phyloP scores from a whole-genome alignment of 2,888 invertebrate species.

The Hedya salicella region DNA sequence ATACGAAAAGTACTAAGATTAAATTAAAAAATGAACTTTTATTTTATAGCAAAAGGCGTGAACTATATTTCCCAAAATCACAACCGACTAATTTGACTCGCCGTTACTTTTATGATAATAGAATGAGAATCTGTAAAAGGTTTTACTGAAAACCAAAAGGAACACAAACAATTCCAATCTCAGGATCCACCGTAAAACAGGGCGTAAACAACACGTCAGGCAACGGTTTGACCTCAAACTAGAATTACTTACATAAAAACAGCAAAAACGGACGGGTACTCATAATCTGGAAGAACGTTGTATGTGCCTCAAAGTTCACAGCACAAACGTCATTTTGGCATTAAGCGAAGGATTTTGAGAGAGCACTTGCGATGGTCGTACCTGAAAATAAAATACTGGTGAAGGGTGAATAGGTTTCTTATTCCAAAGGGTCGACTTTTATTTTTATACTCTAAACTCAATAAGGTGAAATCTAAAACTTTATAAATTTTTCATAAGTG shows the following conservation, averaged over 20 bases:
- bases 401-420: conserved; percentile 1
- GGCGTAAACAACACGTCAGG: conserved; percentile 40
- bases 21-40: too few relatives aligned
- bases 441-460: too few relatives aligned
- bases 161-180: conserved; percentile 39
- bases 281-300: neutral
- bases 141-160: conserved; percentile 28
- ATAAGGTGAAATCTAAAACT: too few relatives aligned
- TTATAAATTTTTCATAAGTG: too few relatives aligned
- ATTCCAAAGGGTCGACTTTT: too few relatives aligned
- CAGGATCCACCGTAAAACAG: conserved; percentile 38
- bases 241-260: conserved; percentile 43
- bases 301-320: neutral
- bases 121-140: conserved; percentile 27
- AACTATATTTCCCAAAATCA: neutral
- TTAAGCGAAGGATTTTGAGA: conserved; percentile 3
- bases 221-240: conserved; percentile 42
- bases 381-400: conserved; percentile 16
- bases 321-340: neutral
- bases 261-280: conserved; percentile 16
- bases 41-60: too few relatives aligned
- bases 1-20: too few relatives aligned
- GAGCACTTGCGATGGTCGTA: neutral
- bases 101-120: too few relatives aligned
- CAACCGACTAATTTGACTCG: conserved; percentile 1